Percentiles rank a stretch among this genome's conserved stretches.
These are phyloP conservation scores for Catharus bicknelli DNA, from an alignment of 2,113 vertebrate genomes.

Conservation along the genomic window DNA sequence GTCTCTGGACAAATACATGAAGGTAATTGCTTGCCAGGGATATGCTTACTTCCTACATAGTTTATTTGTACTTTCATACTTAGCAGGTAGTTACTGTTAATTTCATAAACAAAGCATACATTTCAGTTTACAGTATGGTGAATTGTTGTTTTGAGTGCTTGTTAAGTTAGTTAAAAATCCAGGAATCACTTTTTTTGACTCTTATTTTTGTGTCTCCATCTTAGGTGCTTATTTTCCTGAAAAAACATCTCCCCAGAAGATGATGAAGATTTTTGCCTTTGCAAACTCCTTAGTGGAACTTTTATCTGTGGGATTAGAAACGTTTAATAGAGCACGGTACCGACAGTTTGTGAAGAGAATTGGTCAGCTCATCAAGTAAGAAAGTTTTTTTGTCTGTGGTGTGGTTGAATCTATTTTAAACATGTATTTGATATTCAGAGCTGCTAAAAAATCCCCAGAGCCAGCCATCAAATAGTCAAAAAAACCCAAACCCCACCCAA, in stretches of 20 bases:
- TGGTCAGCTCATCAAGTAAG: conserved; percentile 92
- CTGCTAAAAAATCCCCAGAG: not conserved
- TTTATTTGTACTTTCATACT: not conserved
- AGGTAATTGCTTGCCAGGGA: not conserved
- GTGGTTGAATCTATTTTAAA: not conserved
- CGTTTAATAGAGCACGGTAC: conserved; percentile 93
- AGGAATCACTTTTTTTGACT: not conserved
- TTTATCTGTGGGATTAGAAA: conserved; percentile 88
- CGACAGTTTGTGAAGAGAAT: conserved; percentile 95
- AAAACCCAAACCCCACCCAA: accelerated
- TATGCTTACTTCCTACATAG: not conserved
- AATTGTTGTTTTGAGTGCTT: not conserved
- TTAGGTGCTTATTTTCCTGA: conserved; percentile 87
- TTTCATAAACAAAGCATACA: not conserved
- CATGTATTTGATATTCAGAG: not conserved
- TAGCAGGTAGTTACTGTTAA: not conserved
- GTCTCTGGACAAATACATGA: not conserved
- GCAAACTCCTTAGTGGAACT: conserved; percentile 91
- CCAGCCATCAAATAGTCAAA: not conserved
- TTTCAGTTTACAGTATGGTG: not conserved
- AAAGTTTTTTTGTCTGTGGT: not conserved
- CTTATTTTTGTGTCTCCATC: not conserved
- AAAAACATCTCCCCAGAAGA: conserved; percentile 89
- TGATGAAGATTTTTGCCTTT: conserved; percentile 97
- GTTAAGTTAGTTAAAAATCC: not conserved